Evolutionary conservation across 2,797 vertebrate genomes (phyloP), one percentile per base, ranked within the genome.

Genomic region (Avahi laniger): DNA sequence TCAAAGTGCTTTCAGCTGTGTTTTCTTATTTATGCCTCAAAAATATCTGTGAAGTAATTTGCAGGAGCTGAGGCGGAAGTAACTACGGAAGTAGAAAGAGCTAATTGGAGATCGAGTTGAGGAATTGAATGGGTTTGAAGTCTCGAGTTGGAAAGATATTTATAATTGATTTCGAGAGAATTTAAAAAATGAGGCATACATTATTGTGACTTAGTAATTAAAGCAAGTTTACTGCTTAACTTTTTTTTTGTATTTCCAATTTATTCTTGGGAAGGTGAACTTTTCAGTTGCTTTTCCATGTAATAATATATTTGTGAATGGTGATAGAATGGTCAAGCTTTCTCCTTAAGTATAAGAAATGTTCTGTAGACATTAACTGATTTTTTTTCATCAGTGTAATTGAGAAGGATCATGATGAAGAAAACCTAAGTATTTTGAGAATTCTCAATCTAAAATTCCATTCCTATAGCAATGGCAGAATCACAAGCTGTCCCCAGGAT

Each of bases 391-490:
- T 94, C 15, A 8, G 2, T 52, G 8, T 78, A 92, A 52, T 1
- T 86, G 69, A 95, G 85, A 92, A 65, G 65, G 8, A 76, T 12
- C n/a, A 84, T 17, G 13, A 59, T 89, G 69, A 81, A 86, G 67
- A 82, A 89, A 94, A 97, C 67, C 1, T 46, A 94, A 76, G 33
- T 61, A 61, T 72, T 92, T 63, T 81, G 72, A 84, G 48, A 73
- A 50, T 61, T 91, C n/a, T 79, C 26, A 26, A 80, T 52, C 12
- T 38, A 28, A 50, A 78, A 73, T 72, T 84, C 33, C 35, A 28
- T 80, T 93, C n/a, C 30, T 80, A 3, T 14, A 80, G 61, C 28
- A 78, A 54, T 84, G 48, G 54, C 33, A n/a, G n/a, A 38, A 67
- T 82, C 20, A 41, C 22, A 84, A 73, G 84, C 15, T 54, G 1